A percentile compares a stretch with the other conserved stretches of the same genome.
These are phyloP conservation scores for Notiomystis cincta DNA, from an alignment of 2,113 vertebrate genomes.

Conservation along the genomic window DNA sequence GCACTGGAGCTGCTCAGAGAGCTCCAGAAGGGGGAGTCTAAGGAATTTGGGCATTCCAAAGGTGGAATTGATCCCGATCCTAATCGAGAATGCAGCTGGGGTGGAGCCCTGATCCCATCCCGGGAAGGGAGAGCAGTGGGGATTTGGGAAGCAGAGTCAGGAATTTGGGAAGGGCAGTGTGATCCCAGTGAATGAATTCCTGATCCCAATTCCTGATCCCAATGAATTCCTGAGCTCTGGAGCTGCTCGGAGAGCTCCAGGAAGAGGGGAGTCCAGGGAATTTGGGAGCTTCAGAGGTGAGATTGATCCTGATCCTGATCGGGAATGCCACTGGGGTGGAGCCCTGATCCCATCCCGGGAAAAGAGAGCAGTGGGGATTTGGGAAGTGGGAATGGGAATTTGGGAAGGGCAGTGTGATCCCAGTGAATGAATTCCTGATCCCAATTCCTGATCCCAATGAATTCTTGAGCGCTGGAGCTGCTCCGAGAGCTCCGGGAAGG, in stretches of 20 bases:
- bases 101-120: not conserved
- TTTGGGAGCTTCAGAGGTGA: rapidly evolving
- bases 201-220: too few species aligned
- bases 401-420: rapidly evolving
- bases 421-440: rapidly evolving
- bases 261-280: too few species aligned
- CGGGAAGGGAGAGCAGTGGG: rapidly evolving
- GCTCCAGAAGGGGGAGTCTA: rapidly evolving
- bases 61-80: not conserved
- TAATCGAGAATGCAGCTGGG: not conserved
- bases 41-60: rapidly evolving
- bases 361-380: not conserved
- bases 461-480: rapidly evolving
- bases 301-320: not conserved
- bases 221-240: not conserved
- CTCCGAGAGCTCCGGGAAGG: not conserved
- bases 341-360: not conserved
- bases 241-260: not conserved
- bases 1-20: too few species aligned
- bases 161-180: rapidly evolving
- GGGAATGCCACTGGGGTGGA: not conserved
- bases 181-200: not conserved
- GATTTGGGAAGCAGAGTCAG: not conserved
- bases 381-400: not conserved
- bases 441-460: not conserved